These are phyloP conservation scores for Allacma fusca DNA, from an alignment of 2,888 invertebrate species.

Conservation along the genomic window DNA sequence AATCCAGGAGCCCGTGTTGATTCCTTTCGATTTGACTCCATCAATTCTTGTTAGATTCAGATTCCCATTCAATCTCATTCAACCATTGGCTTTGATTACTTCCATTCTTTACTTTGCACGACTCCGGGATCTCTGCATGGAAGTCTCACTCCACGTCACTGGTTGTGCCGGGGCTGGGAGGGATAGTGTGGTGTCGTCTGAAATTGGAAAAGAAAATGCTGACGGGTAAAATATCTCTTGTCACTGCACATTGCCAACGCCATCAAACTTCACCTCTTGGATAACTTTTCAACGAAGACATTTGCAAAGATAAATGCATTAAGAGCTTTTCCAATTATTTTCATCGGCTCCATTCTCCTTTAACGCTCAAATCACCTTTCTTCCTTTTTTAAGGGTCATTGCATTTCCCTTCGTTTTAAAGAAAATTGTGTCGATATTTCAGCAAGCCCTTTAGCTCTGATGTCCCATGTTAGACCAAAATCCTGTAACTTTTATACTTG, in stretches of 20 bases:
- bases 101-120: conserved; percentile 39
- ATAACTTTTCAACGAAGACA: neutral
- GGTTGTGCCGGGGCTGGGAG: too few relatives aligned
- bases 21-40: conserved; percentile 47
- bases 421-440: too few relatives aligned
- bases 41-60: conserved; percentile 45
- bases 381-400: neutral
- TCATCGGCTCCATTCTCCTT: neutral
- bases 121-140: neutral
- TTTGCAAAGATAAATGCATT: conserved; percentile 8
- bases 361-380: neutral
- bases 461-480: too few relatives aligned
- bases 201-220: conserved; percentile 36
- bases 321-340: conserved; percentile 29
- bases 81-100: conserved; percentile 47
- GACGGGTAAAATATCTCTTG: conserved; percentile 22
- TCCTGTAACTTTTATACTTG: too few relatives aligned
- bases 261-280: conserved; percentile 1
- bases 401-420: neutral
- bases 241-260: neutral
- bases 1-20: conserved; percentile 37
- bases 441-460: too few relatives aligned
- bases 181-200: neutral
- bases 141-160: neutral
- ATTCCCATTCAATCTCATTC: conserved; percentile 48